phyloP scores from a whole-genome alignment of 2,113 vertebrate species.

The Accipiter cooperii region DNA sequence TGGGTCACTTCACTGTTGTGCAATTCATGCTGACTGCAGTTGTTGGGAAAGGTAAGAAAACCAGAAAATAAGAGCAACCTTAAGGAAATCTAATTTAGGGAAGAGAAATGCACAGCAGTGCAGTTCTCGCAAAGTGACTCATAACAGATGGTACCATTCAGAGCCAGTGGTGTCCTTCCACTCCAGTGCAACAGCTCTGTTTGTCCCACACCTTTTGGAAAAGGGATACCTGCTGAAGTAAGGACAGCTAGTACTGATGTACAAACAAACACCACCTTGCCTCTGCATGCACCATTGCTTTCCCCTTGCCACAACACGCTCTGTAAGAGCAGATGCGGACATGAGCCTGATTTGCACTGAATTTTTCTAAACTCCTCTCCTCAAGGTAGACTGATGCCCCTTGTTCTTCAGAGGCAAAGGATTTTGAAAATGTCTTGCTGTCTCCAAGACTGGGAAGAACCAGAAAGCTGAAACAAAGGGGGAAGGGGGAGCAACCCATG shows the following conservation, averaged over 20 bases:
- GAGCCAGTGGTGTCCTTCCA: neutral
- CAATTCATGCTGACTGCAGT: neutral
- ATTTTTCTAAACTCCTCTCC: neutral
- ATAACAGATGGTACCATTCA: neutral
- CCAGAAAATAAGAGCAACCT: neutral
- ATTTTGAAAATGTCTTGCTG: neutral
- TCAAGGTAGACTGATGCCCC: neutral
- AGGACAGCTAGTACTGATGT: neutral
- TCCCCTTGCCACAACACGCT: neutral
- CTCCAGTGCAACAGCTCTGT: neutral
- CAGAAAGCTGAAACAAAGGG: constrained; percentile 54
- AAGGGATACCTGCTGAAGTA: neutral
- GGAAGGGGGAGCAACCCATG: constrained; percentile 23
- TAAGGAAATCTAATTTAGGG: constrained; percentile 6
- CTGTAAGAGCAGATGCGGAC: neutral
- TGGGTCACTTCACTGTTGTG: neutral
- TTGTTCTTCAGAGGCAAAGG: neutral
- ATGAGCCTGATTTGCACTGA: neutral
- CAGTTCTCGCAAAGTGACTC: neutral
- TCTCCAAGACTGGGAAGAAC: constrained; percentile 40
- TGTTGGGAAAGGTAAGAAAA: constrained; percentile 25
- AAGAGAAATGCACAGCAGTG: neutral
- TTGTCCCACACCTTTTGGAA: neutral
- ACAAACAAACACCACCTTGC: neutral
- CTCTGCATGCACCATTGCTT: neutral